phyloP scores from a whole-genome alignment of 2,888 invertebrate species.

The Amphiduros pacificus region DNA sequence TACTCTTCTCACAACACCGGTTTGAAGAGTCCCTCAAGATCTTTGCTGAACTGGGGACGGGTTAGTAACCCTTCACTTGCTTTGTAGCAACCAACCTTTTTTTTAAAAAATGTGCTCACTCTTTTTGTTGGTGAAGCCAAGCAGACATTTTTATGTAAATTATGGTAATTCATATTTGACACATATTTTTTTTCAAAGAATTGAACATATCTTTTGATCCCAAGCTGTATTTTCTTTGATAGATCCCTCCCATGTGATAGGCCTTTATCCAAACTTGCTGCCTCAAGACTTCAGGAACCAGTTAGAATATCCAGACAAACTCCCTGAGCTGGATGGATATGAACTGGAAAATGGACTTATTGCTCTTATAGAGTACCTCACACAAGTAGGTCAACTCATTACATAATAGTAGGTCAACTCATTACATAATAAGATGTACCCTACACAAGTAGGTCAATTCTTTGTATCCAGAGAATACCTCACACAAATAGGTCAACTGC shows the following conservation, averaged over 20 bases:
- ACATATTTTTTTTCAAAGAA: not conserved
- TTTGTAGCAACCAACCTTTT: too few species aligned
- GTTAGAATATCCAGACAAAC: slow-evolving; percentile 64
- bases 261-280: slow-evolving; percentile 87
- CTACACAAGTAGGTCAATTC: too few species aligned
- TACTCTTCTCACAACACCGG: slow-evolving; percentile 85
- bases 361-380: slow-evolving; percentile 87
- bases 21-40: slow-evolving; percentile 90
- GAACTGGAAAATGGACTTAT: slow-evolving; percentile 85
- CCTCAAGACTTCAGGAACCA: slow-evolving; percentile 65
- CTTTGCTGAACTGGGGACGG: slow-evolving; percentile 83
- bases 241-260: slow-evolving; percentile 94
- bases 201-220: not conserved
- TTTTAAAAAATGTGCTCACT: too few species aligned
- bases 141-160: too few species aligned
- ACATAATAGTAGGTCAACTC: too few species aligned
- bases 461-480: too few species aligned
- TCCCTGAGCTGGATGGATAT: slow-evolving; percentile 73
- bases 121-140: too few species aligned
- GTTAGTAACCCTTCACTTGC: slow-evolving; percentile 53
- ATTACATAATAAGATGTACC: too few species aligned
- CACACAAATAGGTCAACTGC: too few species aligned
- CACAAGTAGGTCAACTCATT: slow-evolving; percentile 64
- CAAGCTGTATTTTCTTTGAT: slow-evolving; percentile 24
- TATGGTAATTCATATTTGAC: not conserved